Percentiles rank a stretch among this genome's conserved stretches.
Evolutionary conservation across 2,113 vertebrate species (phyloP).

Genomic region (Trochalopteron elliotii): DNA sequence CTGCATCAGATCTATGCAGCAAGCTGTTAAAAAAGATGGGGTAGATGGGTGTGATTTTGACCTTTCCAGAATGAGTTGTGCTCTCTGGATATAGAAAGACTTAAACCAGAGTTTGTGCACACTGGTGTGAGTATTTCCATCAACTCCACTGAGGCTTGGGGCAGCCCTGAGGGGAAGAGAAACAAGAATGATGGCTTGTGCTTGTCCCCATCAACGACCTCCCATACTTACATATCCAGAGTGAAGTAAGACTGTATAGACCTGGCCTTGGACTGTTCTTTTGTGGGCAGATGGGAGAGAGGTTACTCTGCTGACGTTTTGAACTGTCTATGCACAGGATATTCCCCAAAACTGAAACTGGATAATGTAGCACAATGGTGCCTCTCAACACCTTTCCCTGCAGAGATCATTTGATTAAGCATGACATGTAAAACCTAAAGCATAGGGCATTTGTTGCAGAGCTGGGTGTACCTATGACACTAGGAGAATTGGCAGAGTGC

Average conservation of each 20-base stretch:
- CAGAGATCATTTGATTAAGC: neutral
- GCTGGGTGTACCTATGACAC: neutral
- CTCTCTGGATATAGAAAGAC: neutral
- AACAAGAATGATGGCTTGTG: neutral
- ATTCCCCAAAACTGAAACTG: neutral
- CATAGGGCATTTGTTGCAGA: neutral
- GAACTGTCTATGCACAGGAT: neutral
- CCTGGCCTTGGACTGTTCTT: neutral
- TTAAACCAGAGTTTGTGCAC: neutral
- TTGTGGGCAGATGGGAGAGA: neutral
- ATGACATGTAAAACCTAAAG: neutral
- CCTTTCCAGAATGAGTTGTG: constrained; percentile 12
- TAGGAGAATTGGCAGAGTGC: neutral
- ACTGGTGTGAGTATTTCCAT: neutral
- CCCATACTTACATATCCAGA: neutral
- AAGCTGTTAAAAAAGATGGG: constrained; percentile 36
- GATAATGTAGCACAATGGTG: neutral
- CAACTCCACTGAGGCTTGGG: neutral
- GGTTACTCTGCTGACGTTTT: neutral
- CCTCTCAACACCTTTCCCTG: neutral
- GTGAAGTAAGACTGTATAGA: neutral
- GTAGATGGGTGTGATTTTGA: constrained; percentile 6
- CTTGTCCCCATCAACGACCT: neutral
- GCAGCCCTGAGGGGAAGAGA: neutral
- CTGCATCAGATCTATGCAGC: neutral